phyloP scores from a whole-genome alignment of 2,797 vertebrate genomes.

The Dendrocincla tyrannina region DNA sequence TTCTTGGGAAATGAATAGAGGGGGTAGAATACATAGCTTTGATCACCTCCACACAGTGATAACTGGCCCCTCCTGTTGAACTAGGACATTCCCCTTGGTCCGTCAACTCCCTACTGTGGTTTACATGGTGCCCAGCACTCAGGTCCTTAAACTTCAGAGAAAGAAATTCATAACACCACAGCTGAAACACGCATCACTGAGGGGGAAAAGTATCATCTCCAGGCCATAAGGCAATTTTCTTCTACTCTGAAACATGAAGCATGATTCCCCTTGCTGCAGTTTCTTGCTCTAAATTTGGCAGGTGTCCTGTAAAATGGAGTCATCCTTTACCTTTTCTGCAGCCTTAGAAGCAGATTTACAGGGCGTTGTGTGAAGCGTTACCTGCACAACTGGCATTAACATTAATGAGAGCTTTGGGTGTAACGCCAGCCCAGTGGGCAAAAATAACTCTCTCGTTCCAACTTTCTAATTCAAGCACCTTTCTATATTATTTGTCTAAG shows the following conservation, averaged over 20 bases:
- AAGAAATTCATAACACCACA: background rate
- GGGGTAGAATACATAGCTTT: too few species aligned
- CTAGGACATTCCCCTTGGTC: too few species aligned
- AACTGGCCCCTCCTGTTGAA: too few species aligned
- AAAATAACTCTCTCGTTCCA: conserved; percentile 45
- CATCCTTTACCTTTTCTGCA: background rate
- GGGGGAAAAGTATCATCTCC: background rate
- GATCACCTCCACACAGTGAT: too few species aligned
- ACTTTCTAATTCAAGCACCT: conserved; percentile 1
- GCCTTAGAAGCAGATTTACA: conserved; percentile 5
- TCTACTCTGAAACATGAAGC: background rate
- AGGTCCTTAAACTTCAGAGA: background rate
- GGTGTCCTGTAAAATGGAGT: background rate
- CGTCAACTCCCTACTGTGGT: background rate
- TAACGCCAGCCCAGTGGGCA: conserved; percentile 50
- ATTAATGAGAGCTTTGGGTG: conserved; percentile 57
- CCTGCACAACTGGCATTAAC: conserved; percentile 57
- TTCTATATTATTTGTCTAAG: conserved; percentile 2
- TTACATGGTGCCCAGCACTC: background rate
- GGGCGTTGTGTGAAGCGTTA: conserved; percentile 13
- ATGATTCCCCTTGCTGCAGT: background rate
- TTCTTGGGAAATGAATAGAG: too few species aligned
- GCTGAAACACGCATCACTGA: background rate
- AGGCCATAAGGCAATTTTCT: background rate
- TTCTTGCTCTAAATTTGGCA: background rate